These are phyloP conservation scores for Falco peregrinus DNA, from an alignment of 2,797 vertebrate species.

Conservation along the genomic window DNA sequence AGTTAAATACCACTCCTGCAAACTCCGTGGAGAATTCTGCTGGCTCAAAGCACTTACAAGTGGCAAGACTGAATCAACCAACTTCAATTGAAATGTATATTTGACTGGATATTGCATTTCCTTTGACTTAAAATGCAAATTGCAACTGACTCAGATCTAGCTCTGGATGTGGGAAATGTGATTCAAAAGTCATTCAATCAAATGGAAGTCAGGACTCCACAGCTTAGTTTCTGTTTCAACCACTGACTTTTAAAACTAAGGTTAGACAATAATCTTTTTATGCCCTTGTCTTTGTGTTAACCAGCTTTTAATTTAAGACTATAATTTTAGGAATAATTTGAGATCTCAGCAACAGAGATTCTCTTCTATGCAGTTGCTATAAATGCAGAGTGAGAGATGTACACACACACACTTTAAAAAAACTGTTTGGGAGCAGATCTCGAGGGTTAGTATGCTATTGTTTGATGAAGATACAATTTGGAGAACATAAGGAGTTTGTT, in stretches of 20 bases:
- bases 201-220: background rate
- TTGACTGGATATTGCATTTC: constrained; percentile 35
- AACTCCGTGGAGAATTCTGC: constrained; percentile 1
- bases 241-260: background rate
- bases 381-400: background rate
- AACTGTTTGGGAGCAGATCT: background rate
- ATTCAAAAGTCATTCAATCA: background rate
- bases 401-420: background rate
- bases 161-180: constrained; percentile 12
- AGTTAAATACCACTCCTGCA: constrained; percentile 15
- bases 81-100: background rate
- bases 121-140: background rate
- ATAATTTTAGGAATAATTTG: background rate
- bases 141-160: background rate
- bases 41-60: constrained; percentile 1
- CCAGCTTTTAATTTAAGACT: background rate
- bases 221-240: constrained; percentile 11
- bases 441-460: background rate
- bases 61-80: background rate
- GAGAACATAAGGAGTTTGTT: background rate
- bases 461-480: background rate
- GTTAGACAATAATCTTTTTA: background rate
- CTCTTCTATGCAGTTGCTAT: background rate
- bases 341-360: background rate
- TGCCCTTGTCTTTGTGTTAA: background rate